A percentile compares a stretch with the other conserved stretches of the same genome.
phyloP scores from a whole-genome alignment of 2,888 invertebrate species.

The Meteorus cinctellus region DNA sequence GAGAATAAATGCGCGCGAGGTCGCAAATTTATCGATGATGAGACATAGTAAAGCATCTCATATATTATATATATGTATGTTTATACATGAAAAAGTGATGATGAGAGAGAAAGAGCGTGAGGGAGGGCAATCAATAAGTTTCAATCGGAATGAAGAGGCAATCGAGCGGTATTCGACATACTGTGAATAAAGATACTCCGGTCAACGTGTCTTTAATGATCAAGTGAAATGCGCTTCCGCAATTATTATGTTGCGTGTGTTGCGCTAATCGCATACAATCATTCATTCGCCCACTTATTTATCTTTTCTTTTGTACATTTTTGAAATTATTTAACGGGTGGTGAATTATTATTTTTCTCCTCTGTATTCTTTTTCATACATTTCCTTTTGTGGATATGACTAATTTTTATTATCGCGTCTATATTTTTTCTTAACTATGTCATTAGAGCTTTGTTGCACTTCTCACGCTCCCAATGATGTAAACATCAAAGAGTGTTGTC shows the following conservation, averaged over 20 bases:
- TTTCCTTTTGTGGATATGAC: background rate
- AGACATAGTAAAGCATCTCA: background rate
- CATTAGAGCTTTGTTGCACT: background rate
- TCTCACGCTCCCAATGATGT: background rate
- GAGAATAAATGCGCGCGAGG: conserved; percentile 5
- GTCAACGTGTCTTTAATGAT: conserved; percentile 5
- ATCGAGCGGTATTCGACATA: conserved; percentile 11
- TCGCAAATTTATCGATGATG: conserved; percentile 21
- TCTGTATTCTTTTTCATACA: background rate
- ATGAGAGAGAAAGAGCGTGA: background rate
- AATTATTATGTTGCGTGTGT: conserved; percentile 14
- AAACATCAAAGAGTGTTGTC: background rate
- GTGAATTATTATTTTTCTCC: background rate
- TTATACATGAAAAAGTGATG: background rate
- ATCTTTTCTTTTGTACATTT: background rate
- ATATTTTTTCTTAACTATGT: background rate
- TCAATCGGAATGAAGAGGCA: background rate
- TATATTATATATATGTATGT: background rate
- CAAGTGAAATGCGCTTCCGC: conserved; percentile 25
- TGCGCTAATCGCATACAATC: conserved; percentile 4
- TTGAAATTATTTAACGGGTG: background rate
- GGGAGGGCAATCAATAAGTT: conserved; percentile 20
- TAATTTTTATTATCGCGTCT: background rate
- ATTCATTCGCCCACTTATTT: conserved; percentile 5
- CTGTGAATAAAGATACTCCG: conserved; percentile 14